Evolutionary conservation across 2,888 invertebrate species (phyloP).

Genomic region (Meteorus cinctellus): DNA sequence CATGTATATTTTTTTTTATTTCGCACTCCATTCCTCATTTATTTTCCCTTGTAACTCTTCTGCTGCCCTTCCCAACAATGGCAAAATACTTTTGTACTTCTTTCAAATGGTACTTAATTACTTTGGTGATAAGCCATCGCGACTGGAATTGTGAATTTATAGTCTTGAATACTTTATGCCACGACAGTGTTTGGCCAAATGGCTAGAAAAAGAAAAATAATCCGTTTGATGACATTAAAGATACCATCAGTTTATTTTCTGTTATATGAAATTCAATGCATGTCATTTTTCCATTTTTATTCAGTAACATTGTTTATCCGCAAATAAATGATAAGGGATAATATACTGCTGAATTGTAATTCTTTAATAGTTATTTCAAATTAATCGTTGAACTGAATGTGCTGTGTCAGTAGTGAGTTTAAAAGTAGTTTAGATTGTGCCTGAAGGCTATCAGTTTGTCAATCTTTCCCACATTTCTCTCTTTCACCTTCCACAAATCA

Average conservation of each 20-base stretch:
- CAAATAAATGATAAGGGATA: neutral
- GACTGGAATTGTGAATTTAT: conserved; percentile 5
- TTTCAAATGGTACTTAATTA: conserved; percentile 25
- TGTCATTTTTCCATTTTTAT: neutral
- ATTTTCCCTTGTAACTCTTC: neutral
- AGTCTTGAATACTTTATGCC: conserved; percentile 27
- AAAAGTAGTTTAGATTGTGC: neutral
- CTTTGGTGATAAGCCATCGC: conserved; percentile 12
- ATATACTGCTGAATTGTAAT: neutral
- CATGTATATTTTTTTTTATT: neutral
- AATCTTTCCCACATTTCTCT: conserved; percentile 7
- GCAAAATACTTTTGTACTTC: conserved; percentile 11
- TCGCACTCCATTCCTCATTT: neutral
- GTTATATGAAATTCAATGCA: conserved; percentile 1
- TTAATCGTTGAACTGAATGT: neutral
- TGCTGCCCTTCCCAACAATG: neutral
- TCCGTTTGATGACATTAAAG: neutral
- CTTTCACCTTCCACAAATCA: neutral
- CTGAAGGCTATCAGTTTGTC: conserved; percentile 7
- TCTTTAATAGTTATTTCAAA: neutral
- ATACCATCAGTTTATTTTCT: neutral
- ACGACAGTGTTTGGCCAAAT: conserved; percentile 28
- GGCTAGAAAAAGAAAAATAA: neutral
- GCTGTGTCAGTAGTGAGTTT: neutral
- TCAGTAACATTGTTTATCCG: neutral